phyloP scores from a whole-genome alignment of 2,888 invertebrate species.

The Julus scandinavius region DNA sequence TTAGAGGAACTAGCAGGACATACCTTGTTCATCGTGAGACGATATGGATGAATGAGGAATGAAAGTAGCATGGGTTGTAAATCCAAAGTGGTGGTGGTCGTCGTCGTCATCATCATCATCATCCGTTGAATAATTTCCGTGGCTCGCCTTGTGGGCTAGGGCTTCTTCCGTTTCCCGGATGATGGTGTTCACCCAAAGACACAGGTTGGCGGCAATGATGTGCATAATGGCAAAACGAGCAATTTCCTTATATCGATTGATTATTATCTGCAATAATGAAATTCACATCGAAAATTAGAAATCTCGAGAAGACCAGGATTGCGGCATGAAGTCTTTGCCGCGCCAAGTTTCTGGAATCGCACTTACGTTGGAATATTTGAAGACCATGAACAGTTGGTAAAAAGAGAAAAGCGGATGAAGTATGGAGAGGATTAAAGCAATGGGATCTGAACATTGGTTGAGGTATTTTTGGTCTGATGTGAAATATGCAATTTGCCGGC shows the following conservation, averaged over 20 bases:
- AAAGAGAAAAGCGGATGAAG: slow-evolving; percentile 79
- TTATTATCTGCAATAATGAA: slow-evolving; percentile 69
- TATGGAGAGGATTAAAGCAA: slow-evolving; percentile 75
- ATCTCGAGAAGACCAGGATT: background rate
- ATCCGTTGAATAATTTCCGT: background rate
- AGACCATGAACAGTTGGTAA: slow-evolving; percentile 80
- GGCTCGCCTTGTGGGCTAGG: slow-evolving; percentile 65
- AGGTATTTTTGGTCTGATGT: slow-evolving; percentile 69
- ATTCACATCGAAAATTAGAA: background rate
- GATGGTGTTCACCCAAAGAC: slow-evolving; percentile 83
- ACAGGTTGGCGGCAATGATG: slow-evolving; percentile 80
- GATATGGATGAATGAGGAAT: background rate
- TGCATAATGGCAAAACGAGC: slow-evolving; percentile 83
- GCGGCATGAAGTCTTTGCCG: background rate
- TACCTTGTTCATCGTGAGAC: slow-evolving; percentile 4
- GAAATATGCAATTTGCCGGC: slow-evolving; percentile 75
- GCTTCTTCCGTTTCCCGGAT: slow-evolving; percentile 78
- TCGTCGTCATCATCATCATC: slow-evolving; percentile 47
- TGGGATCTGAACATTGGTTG: slow-evolving; percentile 73
- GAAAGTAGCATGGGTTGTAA: background rate
- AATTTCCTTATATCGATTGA: slow-evolving; percentile 71
- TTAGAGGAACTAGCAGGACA: background rate
- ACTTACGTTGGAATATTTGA: slow-evolving; percentile 83
- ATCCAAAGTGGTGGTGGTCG: background rate
- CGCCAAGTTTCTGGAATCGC: background rate